Evolutionary conservation across 2,113 vertebrate genomes (phyloP).

Genomic region (Nothocercus julius): DNA sequence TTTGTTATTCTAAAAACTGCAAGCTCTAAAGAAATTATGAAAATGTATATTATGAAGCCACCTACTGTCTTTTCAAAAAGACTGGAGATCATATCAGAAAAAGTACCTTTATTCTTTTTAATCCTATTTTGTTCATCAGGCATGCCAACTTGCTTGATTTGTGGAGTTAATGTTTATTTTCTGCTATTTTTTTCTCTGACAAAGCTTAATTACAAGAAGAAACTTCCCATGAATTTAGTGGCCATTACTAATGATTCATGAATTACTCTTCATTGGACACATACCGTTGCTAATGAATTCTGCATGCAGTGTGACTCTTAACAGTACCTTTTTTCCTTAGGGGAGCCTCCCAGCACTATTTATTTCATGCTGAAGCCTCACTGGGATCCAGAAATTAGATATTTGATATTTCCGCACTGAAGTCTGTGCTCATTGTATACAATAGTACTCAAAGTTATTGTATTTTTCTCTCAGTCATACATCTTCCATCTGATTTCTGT

Average conservation of each 20-base stretch:
- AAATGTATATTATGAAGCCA: not conserved
- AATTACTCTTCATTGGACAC: not conserved
- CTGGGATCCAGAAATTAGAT: not conserved
- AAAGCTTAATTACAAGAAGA: not conserved
- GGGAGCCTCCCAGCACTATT: not conserved
- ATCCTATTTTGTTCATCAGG: not conserved
- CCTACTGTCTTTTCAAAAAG: not conserved
- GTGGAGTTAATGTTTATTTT: not conserved
- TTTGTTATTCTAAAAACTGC: not conserved
- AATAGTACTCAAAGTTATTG: not conserved
- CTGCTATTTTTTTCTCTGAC: not conserved
- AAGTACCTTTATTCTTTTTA: not conserved
- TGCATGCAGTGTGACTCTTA: not conserved
- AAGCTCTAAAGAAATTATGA: too few species aligned
- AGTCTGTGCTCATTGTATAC: too few species aligned
- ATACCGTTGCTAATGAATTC: not conserved
- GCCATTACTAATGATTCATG: not conserved
- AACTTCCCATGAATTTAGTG: not conserved
- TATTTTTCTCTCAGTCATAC: not conserved
- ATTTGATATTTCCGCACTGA: not conserved
- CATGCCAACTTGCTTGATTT: not conserved
- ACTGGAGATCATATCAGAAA: not conserved
- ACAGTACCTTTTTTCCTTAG: not conserved
- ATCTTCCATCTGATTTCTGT: not conserved
- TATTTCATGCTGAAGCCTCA: not conserved